These are phyloP conservation scores for Amiota mariae DNA, from an alignment of 2,888 invertebrate genomes.

Conservation along the genomic window DNA sequence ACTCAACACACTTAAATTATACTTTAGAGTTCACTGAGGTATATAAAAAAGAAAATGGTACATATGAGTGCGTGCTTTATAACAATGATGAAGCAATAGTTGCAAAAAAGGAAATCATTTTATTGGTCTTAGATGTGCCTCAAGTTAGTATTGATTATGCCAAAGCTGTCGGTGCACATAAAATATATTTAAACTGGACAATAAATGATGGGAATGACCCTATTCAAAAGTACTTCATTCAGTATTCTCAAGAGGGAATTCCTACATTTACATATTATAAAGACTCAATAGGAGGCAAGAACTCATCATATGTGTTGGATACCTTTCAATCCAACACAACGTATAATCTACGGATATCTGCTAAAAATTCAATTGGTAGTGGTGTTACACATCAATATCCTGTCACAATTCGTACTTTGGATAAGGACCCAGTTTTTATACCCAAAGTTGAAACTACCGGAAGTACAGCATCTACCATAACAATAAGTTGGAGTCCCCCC, in stretches of 20 bases:
- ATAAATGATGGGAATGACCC: constrained; percentile 84
- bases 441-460: constrained; percentile 86
- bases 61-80: constrained; percentile 77
- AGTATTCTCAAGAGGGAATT: constrained; percentile 76
- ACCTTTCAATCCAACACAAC: constrained; percentile 79
- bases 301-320: constrained; percentile 81
- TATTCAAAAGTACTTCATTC: constrained; percentile 77
- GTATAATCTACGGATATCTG: constrained; percentile 81
- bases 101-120: constrained; percentile 73
- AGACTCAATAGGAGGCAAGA: constrained; percentile 78
- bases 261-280: constrained; percentile 77
- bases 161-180: constrained; percentile 83
- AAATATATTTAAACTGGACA: constrained; percentile 89
- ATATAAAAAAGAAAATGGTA: constrained; percentile 83
- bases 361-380: constrained; percentile 79
- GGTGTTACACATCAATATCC: constrained; percentile 76
- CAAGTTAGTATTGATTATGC: constrained; percentile 81
- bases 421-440: constrained; percentile 83
- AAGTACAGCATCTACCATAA: constrained; percentile 80
- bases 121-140: constrained; percentile 82
- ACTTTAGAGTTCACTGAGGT: constrained; percentile 77
- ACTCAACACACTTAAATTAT: constrained; percentile 77
- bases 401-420: constrained; percentile 78
- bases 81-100: constrained; percentile 64
- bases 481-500: constrained; percentile 85